Conservation (phyloP, 2,888 invertebrate genomes). For the Parnassius mnemosyne region DNA sequence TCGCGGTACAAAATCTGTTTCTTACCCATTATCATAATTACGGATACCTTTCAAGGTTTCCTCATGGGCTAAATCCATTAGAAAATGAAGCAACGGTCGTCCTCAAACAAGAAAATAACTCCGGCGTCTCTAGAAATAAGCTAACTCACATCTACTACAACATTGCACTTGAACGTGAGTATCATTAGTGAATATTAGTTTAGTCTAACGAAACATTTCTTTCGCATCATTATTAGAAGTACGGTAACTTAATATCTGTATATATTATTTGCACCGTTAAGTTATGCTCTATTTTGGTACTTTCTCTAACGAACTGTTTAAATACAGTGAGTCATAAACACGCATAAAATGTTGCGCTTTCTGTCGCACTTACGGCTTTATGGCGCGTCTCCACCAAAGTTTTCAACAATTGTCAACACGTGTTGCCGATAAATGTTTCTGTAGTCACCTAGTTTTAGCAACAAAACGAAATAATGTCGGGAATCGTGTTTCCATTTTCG, state of each 20-base stretch:
- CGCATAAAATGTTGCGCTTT: too few species aligned
- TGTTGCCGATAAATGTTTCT: too few species aligned
- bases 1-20: neutral
- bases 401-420: too few species aligned
- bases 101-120: constrained; percentile 16
- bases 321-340: too few species aligned
- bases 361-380: too few species aligned
- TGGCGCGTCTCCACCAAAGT: too few species aligned
- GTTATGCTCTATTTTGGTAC: too few species aligned
- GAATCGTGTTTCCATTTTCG: too few species aligned
- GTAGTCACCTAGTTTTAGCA: too few species aligned
- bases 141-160: constrained; percentile 33
- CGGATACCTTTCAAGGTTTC: constrained; percentile 4
- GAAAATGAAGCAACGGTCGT: constrained; percentile 10
- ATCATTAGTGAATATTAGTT: constrained; percentile 65
- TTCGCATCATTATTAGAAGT: constrained; percentile 9
- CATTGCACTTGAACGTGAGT: constrained; percentile 52
- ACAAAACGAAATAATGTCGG: too few species aligned
- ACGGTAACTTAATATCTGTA: neutral
- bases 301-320: too few species aligned
- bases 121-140: neutral
- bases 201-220: constrained; percentile 64
- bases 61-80: constrained; percentile 12
- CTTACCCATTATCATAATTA: constrained; percentile 3
- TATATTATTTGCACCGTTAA: neutral